Base-by-base conservation (phyloP, 2,888 invertebrate genomes). In the Linnaemya tessellans region DNA sequence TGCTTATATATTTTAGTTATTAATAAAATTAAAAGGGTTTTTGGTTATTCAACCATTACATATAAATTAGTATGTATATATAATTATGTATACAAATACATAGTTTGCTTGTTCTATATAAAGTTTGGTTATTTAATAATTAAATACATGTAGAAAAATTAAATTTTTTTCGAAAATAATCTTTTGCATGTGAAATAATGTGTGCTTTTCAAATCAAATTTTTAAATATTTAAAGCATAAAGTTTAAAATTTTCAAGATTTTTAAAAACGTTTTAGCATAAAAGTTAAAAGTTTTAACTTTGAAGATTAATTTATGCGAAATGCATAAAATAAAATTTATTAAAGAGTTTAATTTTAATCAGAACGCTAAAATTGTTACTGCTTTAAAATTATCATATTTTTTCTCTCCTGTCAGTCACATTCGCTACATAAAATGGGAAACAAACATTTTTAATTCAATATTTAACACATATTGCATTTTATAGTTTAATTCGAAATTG, bases 71-170 rank as follows among this genome's bases (percentile, higher is more conserved):
- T 82, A 68, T 84, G 77, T 84, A 80, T 84, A 75, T 78, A 70
- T 74, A 58, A 65, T 43, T 84, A 73, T 84, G 73, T 86, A 77
- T 84, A 77, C 51, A 82, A 84, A 81, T 87, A 84, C 77, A 84
- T 80, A 84, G 67, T 75, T 68, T 70, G n/a, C 41, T 51, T 64
- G 15, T 74, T 71, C 75, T 80, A 65, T 85, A 81, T 75, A 75
- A 62, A 75, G n/a, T 62, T 81, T 73, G 54, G 35, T 77, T 82
- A 60, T 65, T 54, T 68, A 13, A 67, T 77, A 56, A 56, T 77
- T 82, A 64, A 82, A 77, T 82, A 82, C 82, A 82, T 62, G 75
- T 82, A 82, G 77, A 82, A 82, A 81, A 73, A 56, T 86, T 88
- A 60, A 38, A 8, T 41, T 73, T 68, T 30, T 51, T 60, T 56